These are phyloP conservation scores for Solenopsis fugax DNA, from an alignment of 1,140 invertebrate species.

Conservation along the genomic window DNA sequence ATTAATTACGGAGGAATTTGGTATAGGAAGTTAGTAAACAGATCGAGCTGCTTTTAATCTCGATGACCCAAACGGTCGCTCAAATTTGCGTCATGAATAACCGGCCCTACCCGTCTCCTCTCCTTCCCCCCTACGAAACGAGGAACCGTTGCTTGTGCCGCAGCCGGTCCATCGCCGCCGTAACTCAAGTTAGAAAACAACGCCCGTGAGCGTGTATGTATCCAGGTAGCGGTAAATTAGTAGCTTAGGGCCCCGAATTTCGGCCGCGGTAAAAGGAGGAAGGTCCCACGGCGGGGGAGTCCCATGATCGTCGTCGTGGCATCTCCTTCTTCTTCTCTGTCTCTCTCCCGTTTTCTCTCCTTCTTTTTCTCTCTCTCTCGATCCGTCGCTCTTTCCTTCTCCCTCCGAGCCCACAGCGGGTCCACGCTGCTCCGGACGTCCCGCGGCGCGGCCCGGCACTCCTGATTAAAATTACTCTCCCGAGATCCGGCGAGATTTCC, in stretches of 20 bases:
- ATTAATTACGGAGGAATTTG: slow-evolving; percentile 2
- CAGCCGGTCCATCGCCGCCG: slow-evolving; percentile 74
- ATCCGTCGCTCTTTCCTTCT: background rate
- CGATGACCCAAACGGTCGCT: slow-evolving; percentile 36
- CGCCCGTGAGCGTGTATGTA: slow-evolving; percentile 77
- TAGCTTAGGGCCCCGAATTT: slow-evolving; percentile 79
- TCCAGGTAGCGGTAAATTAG: slow-evolving; percentile 84
- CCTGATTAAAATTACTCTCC: slow-evolving; percentile 80
- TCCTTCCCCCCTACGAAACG: background rate
- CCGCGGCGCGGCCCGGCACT: slow-evolving; percentile 75
- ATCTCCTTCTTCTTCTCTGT: slow-evolving; percentile 17
- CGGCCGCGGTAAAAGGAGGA: slow-evolving; percentile 65
- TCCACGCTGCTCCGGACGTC: slow-evolving; percentile 64
- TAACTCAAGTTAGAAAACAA: slow-evolving; percentile 83
- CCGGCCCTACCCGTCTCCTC: background rate
- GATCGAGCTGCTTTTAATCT: slow-evolving; percentile 38
- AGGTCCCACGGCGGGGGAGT: slow-evolving; percentile 57
- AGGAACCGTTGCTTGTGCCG: slow-evolving; percentile 60
- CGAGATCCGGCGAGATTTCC: slow-evolving; percentile 78
- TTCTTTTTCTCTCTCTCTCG: background rate
- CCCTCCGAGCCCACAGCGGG: slow-evolving; percentile 1
- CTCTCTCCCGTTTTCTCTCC: background rate
- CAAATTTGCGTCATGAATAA: slow-evolving; percentile 50
- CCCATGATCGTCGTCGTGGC: slow-evolving; percentile 39
- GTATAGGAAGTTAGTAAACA: background rate